Evolutionary conservation across 1,140 invertebrate genomes (phyloP), one percentile per base, ranked within the genome.

Genomic region (Lordiphosa collinella): DNA sequence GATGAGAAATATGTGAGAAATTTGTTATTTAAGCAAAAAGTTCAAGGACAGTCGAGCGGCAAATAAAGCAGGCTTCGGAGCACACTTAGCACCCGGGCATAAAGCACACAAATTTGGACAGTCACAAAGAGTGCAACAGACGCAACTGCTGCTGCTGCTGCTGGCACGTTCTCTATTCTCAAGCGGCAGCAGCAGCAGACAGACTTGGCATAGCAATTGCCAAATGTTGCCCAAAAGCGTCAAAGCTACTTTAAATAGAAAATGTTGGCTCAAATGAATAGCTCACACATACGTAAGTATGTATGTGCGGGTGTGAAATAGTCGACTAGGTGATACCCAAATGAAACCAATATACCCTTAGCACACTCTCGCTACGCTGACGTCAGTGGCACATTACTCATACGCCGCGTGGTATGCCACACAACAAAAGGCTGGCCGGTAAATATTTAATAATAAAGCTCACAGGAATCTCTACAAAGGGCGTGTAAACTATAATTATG

Each of bases 361-460:
- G 11, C 10, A 35, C 18, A 11, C 8, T 16, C 13, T 18, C 9
- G 4, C 22, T 43, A 25, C 11, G 22, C 29, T 29, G 22, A 29
- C 41, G 41, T 36, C 13, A 53, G 18, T 48, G 4, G n/a, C 38
- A 32, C 8, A 71, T 70, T 72, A 63, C 73, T 78, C 62, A 78
- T 78, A 63, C 67, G 56, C 50, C 47, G 38, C 36, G 1, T 56
- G 14, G 54, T 46, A 59, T 46, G 61, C 43, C 44, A 64, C 25
- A 29, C 55, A 43, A 9, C 4, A 7, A 31, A 4, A 13, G 41
- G 29, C 41, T 44, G 41, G 11, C 6, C 22, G 32, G 16, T 64
- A 64, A 73, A 65, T 64, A 66, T 60, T 73, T 68, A 60, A 80
- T 57, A 63, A 74, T 35, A 57, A 40, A 44, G 43, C 52, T 53